phyloP scores from a whole-genome alignment of 2,113 vertebrate species.

The Myotis davidii region DNA sequence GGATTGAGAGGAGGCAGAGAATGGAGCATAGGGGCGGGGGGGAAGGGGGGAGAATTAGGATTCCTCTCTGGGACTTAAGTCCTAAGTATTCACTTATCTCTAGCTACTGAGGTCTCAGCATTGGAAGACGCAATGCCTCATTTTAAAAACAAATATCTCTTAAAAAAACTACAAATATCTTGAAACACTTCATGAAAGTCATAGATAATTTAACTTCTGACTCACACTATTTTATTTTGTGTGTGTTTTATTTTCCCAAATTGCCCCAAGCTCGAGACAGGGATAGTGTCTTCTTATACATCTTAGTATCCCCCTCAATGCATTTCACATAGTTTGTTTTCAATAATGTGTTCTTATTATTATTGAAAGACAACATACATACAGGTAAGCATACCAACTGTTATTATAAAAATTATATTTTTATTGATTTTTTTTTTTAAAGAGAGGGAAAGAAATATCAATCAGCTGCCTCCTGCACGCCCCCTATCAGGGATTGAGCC shows the following conservation, averaged over 20 bases:
- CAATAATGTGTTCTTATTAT: background rate
- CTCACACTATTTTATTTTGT: background rate
- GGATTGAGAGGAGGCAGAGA: background rate
- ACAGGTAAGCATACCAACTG: background rate
- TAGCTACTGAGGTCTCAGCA: background rate
- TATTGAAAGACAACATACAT: background rate
- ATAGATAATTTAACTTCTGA: background rate
- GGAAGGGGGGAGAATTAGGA: too few species aligned
- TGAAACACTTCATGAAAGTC: background rate
- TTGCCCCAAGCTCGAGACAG: background rate
- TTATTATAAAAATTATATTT: background rate
- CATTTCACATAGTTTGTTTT: background rate
- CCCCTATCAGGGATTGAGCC: background rate
- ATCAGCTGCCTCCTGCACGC: background rate
- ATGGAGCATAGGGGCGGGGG: background rate
- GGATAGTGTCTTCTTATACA: background rate
- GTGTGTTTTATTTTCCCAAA: slow-evolving; percentile 1
- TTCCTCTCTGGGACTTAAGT: background rate
- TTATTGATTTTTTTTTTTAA: background rate
- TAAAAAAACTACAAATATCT: background rate
- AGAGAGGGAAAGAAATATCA: background rate
- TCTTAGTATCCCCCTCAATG: background rate
- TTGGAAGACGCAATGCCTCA: background rate
- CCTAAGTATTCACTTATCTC: background rate
- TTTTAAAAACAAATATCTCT: background rate